A percentile compares a stretch with the other conserved stretches of the same genome.
Conservation (phyloP, 2,888 invertebrate species). For the Perdita meconis region DNA sequence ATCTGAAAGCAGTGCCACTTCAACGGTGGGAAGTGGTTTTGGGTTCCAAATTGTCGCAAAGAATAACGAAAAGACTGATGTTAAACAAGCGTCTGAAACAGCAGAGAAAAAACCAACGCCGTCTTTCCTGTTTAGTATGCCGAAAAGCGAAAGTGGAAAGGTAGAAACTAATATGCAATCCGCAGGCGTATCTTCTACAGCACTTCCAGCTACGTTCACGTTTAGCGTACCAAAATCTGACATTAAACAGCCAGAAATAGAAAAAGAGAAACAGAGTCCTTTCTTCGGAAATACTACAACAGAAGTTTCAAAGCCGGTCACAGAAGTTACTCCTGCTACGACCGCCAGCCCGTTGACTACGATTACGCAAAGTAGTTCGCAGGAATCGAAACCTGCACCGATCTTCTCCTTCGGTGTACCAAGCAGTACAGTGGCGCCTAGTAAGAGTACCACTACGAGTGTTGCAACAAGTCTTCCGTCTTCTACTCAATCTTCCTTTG, state of each 20-base stretch:
- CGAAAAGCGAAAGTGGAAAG: conserved; percentile 55
- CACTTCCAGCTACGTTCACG: conserved; percentile 66
- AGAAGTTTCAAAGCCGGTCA: conserved; percentile 32
- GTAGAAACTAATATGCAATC: conserved; percentile 43
- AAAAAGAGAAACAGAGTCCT: conserved; percentile 32
- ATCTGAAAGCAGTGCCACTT: conserved; percentile 40
- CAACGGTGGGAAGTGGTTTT: conserved; percentile 26
- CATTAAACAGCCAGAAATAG: conserved; percentile 19
- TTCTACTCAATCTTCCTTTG: conserved; percentile 64
- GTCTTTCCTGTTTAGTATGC: conserved; percentile 77
- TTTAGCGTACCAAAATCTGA: conserved; percentile 74
- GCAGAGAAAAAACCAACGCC: conserved; percentile 41
- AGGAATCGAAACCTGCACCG: conserved; percentile 44
- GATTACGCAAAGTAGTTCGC: conserved; percentile 26
- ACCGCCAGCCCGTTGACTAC: conserved; percentile 27
- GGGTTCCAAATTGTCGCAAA: conserved; percentile 57
- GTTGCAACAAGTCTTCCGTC: conserved; percentile 65
- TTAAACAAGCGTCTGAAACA: conserved; percentile 45
- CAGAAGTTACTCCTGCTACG: conserved; percentile 21
- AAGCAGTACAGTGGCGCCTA: conserved; percentile 29
- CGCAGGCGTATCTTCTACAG: conserved; percentile 25
- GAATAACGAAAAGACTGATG: conserved; percentile 51
- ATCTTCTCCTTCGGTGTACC: conserved; percentile 69
- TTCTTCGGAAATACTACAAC: conserved; percentile 50
- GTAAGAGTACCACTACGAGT: conserved; percentile 35